Evolutionary conservation across 2,888 invertebrate species (phyloP).

Genomic region (Yponomeuta sedellus): DNA sequence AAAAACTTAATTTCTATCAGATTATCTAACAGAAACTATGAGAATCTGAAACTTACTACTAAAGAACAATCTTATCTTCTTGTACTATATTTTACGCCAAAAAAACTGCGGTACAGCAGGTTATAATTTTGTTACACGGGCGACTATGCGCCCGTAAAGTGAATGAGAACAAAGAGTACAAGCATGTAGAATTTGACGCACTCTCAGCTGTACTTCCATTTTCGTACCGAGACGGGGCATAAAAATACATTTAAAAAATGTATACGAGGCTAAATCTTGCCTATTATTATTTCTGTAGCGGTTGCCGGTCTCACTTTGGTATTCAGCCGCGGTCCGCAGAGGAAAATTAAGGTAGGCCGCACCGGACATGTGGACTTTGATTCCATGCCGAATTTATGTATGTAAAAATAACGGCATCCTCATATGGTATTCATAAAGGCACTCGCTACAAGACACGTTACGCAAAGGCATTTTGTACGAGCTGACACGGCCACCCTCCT

Average conservation of each 20-base stretch:
- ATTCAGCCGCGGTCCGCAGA: slow-evolving; percentile 50
- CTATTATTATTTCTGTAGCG: slow-evolving; percentile 30
- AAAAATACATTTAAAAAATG: neutral
- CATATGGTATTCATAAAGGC: slow-evolving; percentile 64
- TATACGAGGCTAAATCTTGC: slow-evolving; percentile 54
- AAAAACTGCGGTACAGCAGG: too few species aligned
- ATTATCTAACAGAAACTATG: too few species aligned
- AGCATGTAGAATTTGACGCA: too few species aligned
- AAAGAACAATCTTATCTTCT: too few species aligned
- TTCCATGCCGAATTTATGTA: slow-evolving; percentile 58
- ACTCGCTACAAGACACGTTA: slow-evolving; percentile 41
- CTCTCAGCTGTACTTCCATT: too few species aligned
- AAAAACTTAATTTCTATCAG: too few species aligned
- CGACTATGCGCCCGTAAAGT: too few species aligned
- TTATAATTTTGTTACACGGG: too few species aligned
- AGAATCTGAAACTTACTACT: too few species aligned
- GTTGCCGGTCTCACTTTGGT: slow-evolving; percentile 55
- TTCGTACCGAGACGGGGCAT: neutral
- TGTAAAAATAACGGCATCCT: slow-evolving; percentile 52
- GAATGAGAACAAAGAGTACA: too few species aligned
- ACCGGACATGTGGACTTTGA: slow-evolving; percentile 65
- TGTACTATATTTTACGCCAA: too few species aligned
- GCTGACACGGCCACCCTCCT: slow-evolving; percentile 29
- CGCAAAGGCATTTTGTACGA: slow-evolving; percentile 38
- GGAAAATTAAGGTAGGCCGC: slow-evolving; percentile 69